Evolutionary conservation across 2,113 vertebrate genomes (phyloP), one percentile per base, ranked within the genome.

Genomic region (Piaya cayana): DNA sequence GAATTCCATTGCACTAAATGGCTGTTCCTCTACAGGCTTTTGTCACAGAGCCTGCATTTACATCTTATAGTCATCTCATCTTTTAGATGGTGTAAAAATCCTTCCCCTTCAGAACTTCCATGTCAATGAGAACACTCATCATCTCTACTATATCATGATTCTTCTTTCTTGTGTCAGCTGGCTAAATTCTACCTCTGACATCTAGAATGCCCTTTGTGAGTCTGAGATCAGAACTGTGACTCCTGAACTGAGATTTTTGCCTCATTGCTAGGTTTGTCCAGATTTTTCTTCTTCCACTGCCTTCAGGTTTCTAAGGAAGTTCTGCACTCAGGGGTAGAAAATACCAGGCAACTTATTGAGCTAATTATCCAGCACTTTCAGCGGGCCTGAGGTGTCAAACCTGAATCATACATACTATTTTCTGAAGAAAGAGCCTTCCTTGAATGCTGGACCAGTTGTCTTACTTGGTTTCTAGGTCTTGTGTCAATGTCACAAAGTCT

Each of bases 181-280:
- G 29, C 26, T 56, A 39, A 78, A 56, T 64, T 76, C 29, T 90
- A 27, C 21, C 20, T n/a, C 39, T 71, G 20, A 10, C 52, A 52
- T 45, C 27, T 37, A 59, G 15, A 15, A 59, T 20, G 50, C n/a
- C 14, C 17, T 39, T 53, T 3, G 2, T 45, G 60, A 74, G 12
- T 56, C 23, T 64, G 43, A 19, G 43, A 17, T 74, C 85, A 87
- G 52, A 90, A 45, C n/a, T 32, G 13, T 42, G 60, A 22, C 39
- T 75, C 43, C 32, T 67, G 32, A 71, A 58, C 26, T 1, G 6
- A 52, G 55, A 90, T 1, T 0, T 70, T 29, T 3, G 0, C 9
- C 22, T 81, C 1, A 1, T 6, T 11, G 34, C 37, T 37, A 37
- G 4, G 6, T 45, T 22, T 74, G 5, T 47, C 8, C 45, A 52